Evolutionary conservation across 30 jellyfish, hydroid and myxozoan genomes (phyloP).

Genomic region (Chironex yamaguchii): DNA sequence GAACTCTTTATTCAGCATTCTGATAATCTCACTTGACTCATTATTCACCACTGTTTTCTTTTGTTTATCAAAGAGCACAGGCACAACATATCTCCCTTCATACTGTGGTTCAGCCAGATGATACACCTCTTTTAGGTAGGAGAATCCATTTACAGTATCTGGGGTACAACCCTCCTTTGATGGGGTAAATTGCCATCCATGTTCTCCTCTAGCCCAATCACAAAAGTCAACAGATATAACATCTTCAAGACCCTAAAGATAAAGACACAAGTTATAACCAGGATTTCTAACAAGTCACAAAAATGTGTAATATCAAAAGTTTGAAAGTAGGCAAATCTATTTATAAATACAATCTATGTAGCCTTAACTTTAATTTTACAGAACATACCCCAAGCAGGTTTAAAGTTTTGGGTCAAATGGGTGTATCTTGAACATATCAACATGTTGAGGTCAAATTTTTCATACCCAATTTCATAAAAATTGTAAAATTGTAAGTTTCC

Average conservation of each 20-base stretch:
- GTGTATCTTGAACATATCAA: too few species aligned
- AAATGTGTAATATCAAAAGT: too few species aligned
- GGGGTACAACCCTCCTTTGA: slow-evolving; percentile 68
- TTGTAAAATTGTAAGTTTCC: too few species aligned
- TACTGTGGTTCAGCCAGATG: slow-evolving; percentile 71
- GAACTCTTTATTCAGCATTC: slow-evolving; percentile 84
- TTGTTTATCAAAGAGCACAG: slow-evolving; percentile 84
- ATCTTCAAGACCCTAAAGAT: slow-evolving; percentile 87
- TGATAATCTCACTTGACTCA: slow-evolving; percentile 80
- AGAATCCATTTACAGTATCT: slow-evolving; percentile 67
- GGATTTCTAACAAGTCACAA: too few species aligned
- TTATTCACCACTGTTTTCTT: slow-evolving; percentile 75
- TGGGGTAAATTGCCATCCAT: slow-evolving; percentile 85
- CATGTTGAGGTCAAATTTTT: too few species aligned
- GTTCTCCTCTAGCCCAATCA: slow-evolving; percentile 22
- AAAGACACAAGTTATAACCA: too few species aligned
- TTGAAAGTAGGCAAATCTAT: too few species aligned
- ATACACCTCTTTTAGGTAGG: slow-evolving; percentile 72
- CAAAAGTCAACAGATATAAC: slow-evolving; percentile 69
- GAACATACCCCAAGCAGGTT: too few species aligned
- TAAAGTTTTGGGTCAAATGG: too few species aligned
- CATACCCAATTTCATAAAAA: too few species aligned
- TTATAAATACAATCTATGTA: too few species aligned
- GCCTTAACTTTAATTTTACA: too few species aligned
- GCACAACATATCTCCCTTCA: slow-evolving; percentile 80